phyloP scores from a whole-genome alignment of 2,888 invertebrate species.

The Rotaria magnacalcarata region DNA sequence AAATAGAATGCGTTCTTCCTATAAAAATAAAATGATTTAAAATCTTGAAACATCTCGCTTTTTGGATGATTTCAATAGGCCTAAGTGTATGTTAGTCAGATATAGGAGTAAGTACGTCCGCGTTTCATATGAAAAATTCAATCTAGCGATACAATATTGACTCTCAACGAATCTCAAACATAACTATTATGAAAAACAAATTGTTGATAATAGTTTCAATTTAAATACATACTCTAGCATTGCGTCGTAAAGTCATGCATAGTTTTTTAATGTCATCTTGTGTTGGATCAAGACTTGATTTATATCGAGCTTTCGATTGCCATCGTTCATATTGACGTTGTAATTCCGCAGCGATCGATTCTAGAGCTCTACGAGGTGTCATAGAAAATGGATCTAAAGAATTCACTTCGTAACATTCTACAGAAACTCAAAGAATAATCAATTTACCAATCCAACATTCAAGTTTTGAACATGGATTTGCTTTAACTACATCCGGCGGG shows the following conservation, averaged over 20 bases:
- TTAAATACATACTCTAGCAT: conserved; percentile 69
- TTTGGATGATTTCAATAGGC: no score
- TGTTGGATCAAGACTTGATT: conserved; percentile 91
- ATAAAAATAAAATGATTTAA: conserved; percentile 48
- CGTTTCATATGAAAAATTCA: no score
- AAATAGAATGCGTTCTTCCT: conserved; percentile 88
- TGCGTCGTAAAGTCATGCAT: conserved; percentile 83
- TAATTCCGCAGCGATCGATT: conserved; percentile 80
- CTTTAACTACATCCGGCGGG: conserved; percentile 94
- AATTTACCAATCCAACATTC: conserved; percentile 90
- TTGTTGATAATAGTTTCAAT: background rate
- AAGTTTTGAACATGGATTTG: conserved; percentile 85
- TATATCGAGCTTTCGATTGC: conserved; percentile 92
- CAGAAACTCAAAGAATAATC: background rate
- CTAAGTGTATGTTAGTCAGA: no score
- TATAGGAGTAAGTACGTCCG: no score
- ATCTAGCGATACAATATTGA: no score
- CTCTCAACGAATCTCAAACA: no score
- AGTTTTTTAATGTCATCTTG: conserved; percentile 95
- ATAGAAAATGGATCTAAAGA: conserved; percentile 70
- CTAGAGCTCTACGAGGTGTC: conserved; percentile 83
- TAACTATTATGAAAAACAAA: no score
- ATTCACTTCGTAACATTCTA: background rate
- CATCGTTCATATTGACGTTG: conserved; percentile 95
- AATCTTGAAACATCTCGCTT: background rate